Base-by-base conservation (phyloP, 2,888 invertebrate species). In the Lamellibrachia columna region DNA sequence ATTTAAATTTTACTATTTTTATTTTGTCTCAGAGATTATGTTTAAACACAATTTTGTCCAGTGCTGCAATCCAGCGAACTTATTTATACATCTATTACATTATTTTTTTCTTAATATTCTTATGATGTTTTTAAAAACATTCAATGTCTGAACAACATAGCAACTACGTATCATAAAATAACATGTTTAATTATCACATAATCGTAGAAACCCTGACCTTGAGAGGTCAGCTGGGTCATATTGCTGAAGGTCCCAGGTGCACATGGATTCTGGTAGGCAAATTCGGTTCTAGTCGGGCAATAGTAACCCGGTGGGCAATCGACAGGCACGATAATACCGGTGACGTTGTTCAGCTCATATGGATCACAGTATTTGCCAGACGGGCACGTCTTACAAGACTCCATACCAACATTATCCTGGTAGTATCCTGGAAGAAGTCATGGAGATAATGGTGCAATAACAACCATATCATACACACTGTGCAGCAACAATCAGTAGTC, bases 331-430 rank as follows among this genome's bases (percentile, higher is more conserved):
- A 95, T 95, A 28, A 96, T 94, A 22, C 96, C 96, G 7, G 96
- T 95, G 8, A 94, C 94, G 92, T 96, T 96, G 55, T 40, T 40
- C 53, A 94, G 93, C 93, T 95, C 95, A 92, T 94, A 95, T 2
- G 96, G 96, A 93, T 96, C 96, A 94, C 96, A 96, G 94, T 96
- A 96, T 52, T 92, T 94, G 28, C 96, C 93, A 2, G 94, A 53
- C 2, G 95, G 94, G 93, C 96, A 96, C 3, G 90, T 91, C 6
- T 94, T 93, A 93, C 96, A 96, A 0, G 93, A 93, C 1, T 94
- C 92, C 92, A 94, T 93, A 4, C 94, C 95, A 3, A 90, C 90
- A 15, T 93, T 91, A 55, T 94, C 94, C 91, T 95, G 95, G 93
- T 95, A 96, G n/a, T 91, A 93, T 52, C 95, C 95, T 95, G 28